Conservation (phyloP, 2,113 vertebrate genomes). For the Blennius ocellaris region DNA sequence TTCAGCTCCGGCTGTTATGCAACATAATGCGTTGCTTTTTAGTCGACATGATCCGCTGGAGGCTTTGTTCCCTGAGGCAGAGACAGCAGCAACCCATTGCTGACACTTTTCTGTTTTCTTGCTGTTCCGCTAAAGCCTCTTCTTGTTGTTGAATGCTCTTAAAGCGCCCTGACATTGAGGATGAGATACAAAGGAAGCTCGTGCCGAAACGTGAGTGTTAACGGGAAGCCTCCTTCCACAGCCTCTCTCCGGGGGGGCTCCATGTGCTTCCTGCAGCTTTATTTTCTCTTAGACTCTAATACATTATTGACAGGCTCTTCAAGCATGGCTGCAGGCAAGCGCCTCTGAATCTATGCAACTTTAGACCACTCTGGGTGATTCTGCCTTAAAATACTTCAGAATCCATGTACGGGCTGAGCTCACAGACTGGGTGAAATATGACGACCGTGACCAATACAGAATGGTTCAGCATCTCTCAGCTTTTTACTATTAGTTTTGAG, state of each 20-base stretch:
- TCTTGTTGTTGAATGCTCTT: slow-evolving; percentile 48
- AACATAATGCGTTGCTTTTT: slow-evolving; percentile 21
- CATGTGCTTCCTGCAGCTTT: slow-evolving; percentile 17
- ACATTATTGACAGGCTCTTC: slow-evolving; percentile 66
- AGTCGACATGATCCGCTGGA: slow-evolving; percentile 11
- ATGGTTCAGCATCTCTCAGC: slow-evolving; percentile 39
- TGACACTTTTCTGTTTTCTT: slow-evolving; percentile 22
- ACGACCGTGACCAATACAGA: slow-evolving; percentile 37
- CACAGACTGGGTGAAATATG: slow-evolving; percentile 30
- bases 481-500: not conserved
- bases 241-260: slow-evolving; percentile 4
- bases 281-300: slow-evolving; percentile 50
- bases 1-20: not conserved
- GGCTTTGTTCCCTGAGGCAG: slow-evolving; percentile 8
- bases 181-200: slow-evolving; percentile 42
- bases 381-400: slow-evolving; percentile 43
- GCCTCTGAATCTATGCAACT: slow-evolving; percentile 53
- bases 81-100: slow-evolving; percentile 37
- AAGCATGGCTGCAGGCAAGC: slow-evolving; percentile 34
- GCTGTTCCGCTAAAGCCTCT: slow-evolving; percentile 24
- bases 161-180: slow-evolving; percentile 35
- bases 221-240: slow-evolving; percentile 30
- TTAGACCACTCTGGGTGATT: slow-evolving; percentile 31
- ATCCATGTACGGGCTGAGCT: slow-evolving; percentile 22
- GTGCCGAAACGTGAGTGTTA: slow-evolving; percentile 28